Evolutionary conservation across 1,140 invertebrate species (phyloP), one percentile per base, ranked within the genome.

Genomic region (Cyphomyrmex costatus): DNA sequence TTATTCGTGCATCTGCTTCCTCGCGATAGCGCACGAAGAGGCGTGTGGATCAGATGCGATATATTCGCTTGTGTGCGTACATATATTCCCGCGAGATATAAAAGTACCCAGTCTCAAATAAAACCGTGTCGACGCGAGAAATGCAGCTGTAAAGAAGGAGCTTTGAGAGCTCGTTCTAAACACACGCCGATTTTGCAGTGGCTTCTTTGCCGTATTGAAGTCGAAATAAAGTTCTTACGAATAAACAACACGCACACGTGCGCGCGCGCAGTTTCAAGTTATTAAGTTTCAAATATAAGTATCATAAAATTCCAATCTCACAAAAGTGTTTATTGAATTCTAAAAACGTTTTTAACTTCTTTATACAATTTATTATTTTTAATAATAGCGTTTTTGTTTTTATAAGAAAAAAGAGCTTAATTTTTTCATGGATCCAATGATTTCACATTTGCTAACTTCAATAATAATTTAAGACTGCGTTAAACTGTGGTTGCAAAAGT

Each of bases 101-200:
- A 88, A 79, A 89, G 78, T 85, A 88, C 12, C 58, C 10, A 6
- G 42, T 33, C 61, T 49, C 27, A 30, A 56, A 85, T 68, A 71
- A 89, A 78, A 73, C 51, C 33, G 14, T 14, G 19, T 12, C 60
- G 80, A 85, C 86, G 73, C 65, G 19, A 71, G 21, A 78, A 36
- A 33, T 49, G 70, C 79, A 82, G 24, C 14, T 58, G 63, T 21
- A 66, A 74, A 88, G 56, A 83, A 78, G 71, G 56, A 88, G 84
- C 87, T 88, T 88, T 74, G 60, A 66, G 33, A 88, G 68, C 78
- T 87, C 51, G n/a, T 79, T 46, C 30, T 5, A 53, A 83, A 58
- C 42, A 24, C 51, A 10, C 16, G 56, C 4, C 21, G 30, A 78
- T 66, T 46, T 49, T 7, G 33, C 58, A 27, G 24, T 12, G 51